Percentiles rank a stretch among this genome's conserved stretches.
Evolutionary conservation across 30 jellyfish, hydroid and myxozoan genomes (phyloP).

Genomic region (Aurelia coerulea): DNA sequence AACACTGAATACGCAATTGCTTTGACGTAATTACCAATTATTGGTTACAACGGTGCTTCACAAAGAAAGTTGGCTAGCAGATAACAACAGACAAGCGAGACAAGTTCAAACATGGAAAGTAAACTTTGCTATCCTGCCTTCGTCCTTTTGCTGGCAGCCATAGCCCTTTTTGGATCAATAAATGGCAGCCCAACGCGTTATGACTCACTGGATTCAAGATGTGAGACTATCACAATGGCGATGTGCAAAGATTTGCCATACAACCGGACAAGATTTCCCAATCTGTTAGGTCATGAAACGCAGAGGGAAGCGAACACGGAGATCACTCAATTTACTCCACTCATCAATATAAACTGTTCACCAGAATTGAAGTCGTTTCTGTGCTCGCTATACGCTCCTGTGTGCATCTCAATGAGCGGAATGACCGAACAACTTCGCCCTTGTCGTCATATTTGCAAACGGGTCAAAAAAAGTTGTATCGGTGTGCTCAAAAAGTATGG

Average conservation of each 20-base stretch:
- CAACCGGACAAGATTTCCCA: constrained; percentile 88
- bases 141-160: background rate
- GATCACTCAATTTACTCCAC: constrained; percentile 61
- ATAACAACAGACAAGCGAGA: too few species aligned
- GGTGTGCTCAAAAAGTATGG: constrained; percentile 71
- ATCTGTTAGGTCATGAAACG: constrained; percentile 71
- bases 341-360: constrained; percentile 69
- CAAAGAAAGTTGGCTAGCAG: too few species aligned
- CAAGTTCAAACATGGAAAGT: background rate
- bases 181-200: constrained; percentile 4
- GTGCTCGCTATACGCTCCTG: constrained; percentile 93
- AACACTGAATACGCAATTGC: too few species aligned
- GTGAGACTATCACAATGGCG: constrained; percentile 78
- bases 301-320: constrained; percentile 79
- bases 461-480: constrained; percentile 69
- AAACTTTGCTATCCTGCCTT: background rate
- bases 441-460: constrained; percentile 87
- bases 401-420: constrained; percentile 65
- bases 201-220: constrained; percentile 62
- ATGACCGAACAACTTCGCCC: constrained; percentile 61
- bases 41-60: too few species aligned
- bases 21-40: too few species aligned
- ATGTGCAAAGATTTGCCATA: constrained; percentile 84
- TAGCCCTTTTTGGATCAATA: background rate
- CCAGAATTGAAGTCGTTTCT: constrained; percentile 68